Evolutionary conservation across 2,113 vertebrate genomes (phyloP), one percentile per base, ranked within the genome.

Genomic region (Ondatra zibethicus): DNA sequence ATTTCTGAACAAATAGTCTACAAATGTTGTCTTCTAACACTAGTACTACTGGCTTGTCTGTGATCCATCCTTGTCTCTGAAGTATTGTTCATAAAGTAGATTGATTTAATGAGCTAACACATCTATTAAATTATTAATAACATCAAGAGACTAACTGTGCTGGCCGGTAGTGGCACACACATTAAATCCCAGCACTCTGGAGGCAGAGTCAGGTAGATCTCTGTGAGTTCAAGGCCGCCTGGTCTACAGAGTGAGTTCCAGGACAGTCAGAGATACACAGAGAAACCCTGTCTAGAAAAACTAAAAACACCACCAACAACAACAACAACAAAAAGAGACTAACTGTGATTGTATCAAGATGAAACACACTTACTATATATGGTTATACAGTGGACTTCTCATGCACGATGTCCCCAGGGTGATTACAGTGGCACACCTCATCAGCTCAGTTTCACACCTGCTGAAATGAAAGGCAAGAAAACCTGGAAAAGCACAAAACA

Each of bases 1-100:
- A 94, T 93, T 86, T 92, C 91, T 91, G 92, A 92, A n/a, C 52
- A 93, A 61, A 84, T 70, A 84, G 89, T 88, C 84, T 89, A 33
- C 29, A 92, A 84, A 42, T 55, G 58, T 7, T 58, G 3, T 81
- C 72, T 82, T 92, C 76, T 87, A 82, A 91, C 66, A 65, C n/a
- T 27, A 66, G 73, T 1, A 65, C 12, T 3, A 33, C 25, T 63
- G 93, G 66, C 45, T 92, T 88, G 58, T 63, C 68, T 47, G 82
- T 55, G 33, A 87, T 73, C 39, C 39, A 52, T 73, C 89, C 29
- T 93, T 73, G 27, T 82, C 72, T 78, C 39, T 82, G 87, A 93
- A 94, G 61, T 73, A 92, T 68, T 72, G 89, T 52, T 95, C 45
- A 39, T 73, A 47, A 96, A 92, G 23, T 88, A 81, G 45, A 95